Conservation (phyloP, 2,888 invertebrate genomes). For the Sylvicola fuscatus region DNA sequence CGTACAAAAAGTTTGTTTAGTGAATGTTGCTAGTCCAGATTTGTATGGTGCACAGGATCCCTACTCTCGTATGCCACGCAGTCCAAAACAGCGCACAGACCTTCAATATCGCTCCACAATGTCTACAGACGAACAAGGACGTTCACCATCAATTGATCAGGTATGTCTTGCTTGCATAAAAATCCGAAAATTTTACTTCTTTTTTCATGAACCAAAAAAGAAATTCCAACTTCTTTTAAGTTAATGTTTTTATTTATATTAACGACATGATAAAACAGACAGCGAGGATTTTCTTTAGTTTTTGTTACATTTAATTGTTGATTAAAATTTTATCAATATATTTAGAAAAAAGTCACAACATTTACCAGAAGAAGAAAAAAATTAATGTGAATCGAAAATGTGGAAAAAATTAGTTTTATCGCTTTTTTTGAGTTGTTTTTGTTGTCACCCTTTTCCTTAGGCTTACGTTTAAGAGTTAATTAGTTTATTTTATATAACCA, state of each 20-base stretch:
- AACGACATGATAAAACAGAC: too few relatives aligned
- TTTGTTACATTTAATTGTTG: neutral
- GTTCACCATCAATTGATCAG: conserved; percentile 81
- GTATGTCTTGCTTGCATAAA: conserved; percentile 29
- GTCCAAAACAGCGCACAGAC: conserved; percentile 46
- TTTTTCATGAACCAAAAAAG: conserved; percentile 2
- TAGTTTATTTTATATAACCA: too few relatives aligned
- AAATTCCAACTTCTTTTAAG: neutral
- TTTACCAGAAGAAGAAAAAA: too few relatives aligned
- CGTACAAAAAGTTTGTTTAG: conserved; percentile 71
- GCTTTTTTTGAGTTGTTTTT: too few relatives aligned
- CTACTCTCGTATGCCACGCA: conserved; percentile 59
- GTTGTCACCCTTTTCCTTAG: too few relatives aligned
- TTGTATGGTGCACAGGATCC: conserved; percentile 79
- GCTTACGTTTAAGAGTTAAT: too few relatives aligned
- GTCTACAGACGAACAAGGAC: conserved; percentile 36
- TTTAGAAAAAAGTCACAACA: too few relatives aligned
- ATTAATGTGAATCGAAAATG: too few relatives aligned
- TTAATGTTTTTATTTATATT: neutral
- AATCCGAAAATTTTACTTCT: neutral
- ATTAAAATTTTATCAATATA: neutral
- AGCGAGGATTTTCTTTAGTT: neutral
- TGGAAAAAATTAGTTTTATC: too few relatives aligned
- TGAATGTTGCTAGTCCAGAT: conserved; percentile 77
- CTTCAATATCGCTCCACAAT: conserved; percentile 12